Conservation (phyloP, 2,888 invertebrate genomes). For the Chouioia cunea region DNA sequence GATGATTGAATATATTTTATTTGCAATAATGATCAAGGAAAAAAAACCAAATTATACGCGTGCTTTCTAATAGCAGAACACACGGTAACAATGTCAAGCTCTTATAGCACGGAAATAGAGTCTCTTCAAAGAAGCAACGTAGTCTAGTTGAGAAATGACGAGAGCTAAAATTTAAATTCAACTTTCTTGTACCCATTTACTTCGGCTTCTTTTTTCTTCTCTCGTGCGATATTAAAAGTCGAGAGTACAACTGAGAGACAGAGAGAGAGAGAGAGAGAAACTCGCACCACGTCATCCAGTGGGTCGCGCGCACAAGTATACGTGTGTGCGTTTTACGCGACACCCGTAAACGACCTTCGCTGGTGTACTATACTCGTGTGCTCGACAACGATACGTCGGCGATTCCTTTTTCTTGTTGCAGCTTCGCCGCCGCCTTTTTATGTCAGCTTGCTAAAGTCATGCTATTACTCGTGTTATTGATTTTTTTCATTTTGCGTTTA, state of each 20-base stretch:
- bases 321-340: not conserved
- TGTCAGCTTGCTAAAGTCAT: too few relatives aligned
- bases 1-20: too few relatives aligned
- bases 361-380: slow-evolving; percentile 31
- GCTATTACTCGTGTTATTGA: too few relatives aligned
- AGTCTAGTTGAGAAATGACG: too few relatives aligned
- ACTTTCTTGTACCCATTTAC: not conserved
- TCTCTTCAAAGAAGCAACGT: too few relatives aligned
- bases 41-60: too few relatives aligned
- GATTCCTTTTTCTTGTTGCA: slow-evolving; percentile 9
- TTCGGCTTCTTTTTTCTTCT: not conserved
- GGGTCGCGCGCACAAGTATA: not conserved
- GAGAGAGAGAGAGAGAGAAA: slow-evolving; percentile 29
- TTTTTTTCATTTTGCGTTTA: too few relatives aligned
- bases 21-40: too few relatives aligned
- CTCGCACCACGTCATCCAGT: slow-evolving; percentile 38
- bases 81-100: too few relatives aligned
- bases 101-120: too few relatives aligned
- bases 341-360: slow-evolving; percentile 37
- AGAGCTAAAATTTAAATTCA: not conserved
- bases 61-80: too few relatives aligned
- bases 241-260: slow-evolving; percentile 5
- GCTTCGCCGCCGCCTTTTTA: not conserved
- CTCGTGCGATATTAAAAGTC: not conserved
- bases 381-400: not conserved